Percentiles rank a stretch among this genome's conserved stretches.
phyloP scores from a whole-genome alignment of 2,797 vertebrate species.

The Platalea minor region DNA sequence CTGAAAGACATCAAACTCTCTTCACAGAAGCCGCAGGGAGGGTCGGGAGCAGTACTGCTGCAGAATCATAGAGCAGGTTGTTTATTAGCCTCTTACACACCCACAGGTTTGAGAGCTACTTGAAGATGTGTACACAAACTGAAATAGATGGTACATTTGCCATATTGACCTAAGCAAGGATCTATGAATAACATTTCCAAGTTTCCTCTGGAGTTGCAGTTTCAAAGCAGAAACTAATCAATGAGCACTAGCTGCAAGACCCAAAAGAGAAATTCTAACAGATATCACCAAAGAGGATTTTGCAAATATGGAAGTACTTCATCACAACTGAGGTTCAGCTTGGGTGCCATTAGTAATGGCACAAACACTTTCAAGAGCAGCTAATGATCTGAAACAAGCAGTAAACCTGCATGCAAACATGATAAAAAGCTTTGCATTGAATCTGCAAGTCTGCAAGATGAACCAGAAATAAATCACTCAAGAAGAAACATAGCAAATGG shows the following conservation, averaged over 20 bases:
- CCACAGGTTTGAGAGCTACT: neutral
- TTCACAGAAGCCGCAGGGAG: neutral
- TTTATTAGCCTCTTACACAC: neutral
- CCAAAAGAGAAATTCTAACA: neutral
- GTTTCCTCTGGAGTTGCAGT: neutral
- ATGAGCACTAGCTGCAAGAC: neutral
- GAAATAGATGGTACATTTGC: neutral
- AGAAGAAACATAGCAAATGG: conserved; percentile 1
- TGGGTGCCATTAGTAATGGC: neutral
- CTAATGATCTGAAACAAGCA: conserved; percentile 40
- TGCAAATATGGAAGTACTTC: conserved; percentile 19
- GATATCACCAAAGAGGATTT: neutral
- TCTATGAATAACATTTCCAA: conserved; percentile 48
- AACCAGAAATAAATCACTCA: neutral
- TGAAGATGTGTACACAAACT: neutral
- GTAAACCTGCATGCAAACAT: neutral
- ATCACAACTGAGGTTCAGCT: conserved; percentile 9
- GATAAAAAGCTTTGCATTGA: conserved; percentile 11
- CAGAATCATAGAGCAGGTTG: neutral
- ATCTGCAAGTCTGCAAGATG: conserved; percentile 19
- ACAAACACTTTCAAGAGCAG: conserved; percentile 19
- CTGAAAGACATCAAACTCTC: neutral
- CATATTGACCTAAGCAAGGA: conserved; percentile 16
- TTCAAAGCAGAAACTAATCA: conserved; percentile 29
- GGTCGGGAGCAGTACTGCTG: neutral